Evolutionary conservation across 2,888 invertebrate genomes (phyloP), one percentile per base, ranked within the genome.

Genomic region (Urechis unicinctus): DNA sequence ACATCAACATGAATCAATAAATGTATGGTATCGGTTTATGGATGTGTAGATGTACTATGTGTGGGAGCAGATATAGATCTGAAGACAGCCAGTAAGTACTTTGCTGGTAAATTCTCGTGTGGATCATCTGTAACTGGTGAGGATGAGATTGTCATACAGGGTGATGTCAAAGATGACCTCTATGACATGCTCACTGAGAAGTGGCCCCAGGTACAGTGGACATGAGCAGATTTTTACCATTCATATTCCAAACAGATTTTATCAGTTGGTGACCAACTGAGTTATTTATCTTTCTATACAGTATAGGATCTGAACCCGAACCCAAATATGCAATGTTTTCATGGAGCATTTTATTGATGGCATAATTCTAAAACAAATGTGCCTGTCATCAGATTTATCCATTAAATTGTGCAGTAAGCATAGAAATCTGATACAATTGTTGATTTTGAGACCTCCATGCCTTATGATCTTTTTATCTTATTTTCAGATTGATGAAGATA

Each of bases 111-210:
- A 79, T 98, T 98, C 82, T 95, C 97, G 3, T 98, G 97, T 80
- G 97, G 97, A n/a, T 93, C 95, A 5, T 97, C 97, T 9, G 95
- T 98, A 1, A 96, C 96, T 30, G 96, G 94, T 4, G 93, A 95
- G 66, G 97, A 98, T 83, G 98, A 98, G 81, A 97, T 98, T 74
- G 97, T 98, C 47, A 95, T 98, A 74, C 97, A 98, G 80, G 97
- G 96, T 53, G 96, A 97, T 81, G 94, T 97, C 0, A 96, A 97
- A 80, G 96, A 97, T 82, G 97, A 98, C 69, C 81, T 98, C 26
- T 92, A 94, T 80, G 97, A 98, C 81, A 86, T 97, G 63, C 91
- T 98, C 73, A 93, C 95, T 53, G 96, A 96, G 71, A 98, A 98
- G 79, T 98, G 96, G 96, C 88, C 93, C 54, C 90, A 93, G 83